Conservation (phyloP, 1,140 invertebrate species). For the Lepidotrigona ventralis region DNA sequence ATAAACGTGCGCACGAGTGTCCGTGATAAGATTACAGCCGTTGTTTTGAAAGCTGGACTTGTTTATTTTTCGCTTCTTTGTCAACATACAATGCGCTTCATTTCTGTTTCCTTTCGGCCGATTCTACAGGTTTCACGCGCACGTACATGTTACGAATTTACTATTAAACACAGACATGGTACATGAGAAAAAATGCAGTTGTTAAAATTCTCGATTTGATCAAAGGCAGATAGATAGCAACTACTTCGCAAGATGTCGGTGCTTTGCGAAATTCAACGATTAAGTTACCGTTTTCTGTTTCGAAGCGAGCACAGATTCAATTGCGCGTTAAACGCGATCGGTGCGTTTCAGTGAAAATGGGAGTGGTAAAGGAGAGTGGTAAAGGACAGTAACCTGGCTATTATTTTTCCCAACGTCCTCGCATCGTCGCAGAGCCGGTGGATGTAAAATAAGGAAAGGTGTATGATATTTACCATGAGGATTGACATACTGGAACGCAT, state of each 20-base stretch:
- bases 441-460: conserved; percentile 10
- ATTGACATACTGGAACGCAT: conserved; percentile 45
- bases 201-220: background rate
- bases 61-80: conserved; percentile 53
- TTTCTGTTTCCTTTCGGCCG: background rate
- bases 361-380: background rate
- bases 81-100: conserved; percentile 16
- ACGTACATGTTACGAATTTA: background rate
- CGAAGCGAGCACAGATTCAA: too few species aligned
- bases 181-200: background rate
- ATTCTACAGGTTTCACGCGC: background rate
- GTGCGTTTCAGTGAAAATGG: background rate
- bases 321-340: background rate
- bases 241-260: background rate
- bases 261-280: background rate
- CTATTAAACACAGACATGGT: too few species aligned
- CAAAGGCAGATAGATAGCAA: background rate
- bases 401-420: background rate
- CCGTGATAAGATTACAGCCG: conserved; percentile 59
- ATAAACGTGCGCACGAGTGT: conserved; percentile 47
- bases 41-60: conserved; percentile 60
- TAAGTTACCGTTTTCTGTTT: background rate
- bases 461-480: conserved; percentile 27
- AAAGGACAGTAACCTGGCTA: background rate
- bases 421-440: background rate